Evolutionary conservation across 2,113 vertebrate species (phyloP), one percentile per base, ranked within the genome.

Genomic region (Ahaetulla prasina): DNA sequence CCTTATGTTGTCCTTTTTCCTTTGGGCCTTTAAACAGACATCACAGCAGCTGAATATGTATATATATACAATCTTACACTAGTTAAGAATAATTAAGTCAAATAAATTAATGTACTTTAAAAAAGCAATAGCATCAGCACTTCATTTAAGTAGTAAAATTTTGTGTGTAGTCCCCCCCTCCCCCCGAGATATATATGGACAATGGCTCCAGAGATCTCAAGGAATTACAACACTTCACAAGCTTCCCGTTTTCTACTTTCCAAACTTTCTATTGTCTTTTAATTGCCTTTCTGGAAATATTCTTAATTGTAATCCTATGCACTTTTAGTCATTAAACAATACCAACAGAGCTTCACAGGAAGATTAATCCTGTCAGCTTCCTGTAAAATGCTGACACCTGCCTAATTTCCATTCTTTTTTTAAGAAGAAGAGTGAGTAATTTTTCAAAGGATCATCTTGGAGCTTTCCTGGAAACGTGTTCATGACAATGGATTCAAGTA

Each of bases 401-500:
- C 23, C 47, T 95, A 60, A 93, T 95, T 93, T 96, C 87, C 91
- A 47, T 85, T 57, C 4, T 8, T 55, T 97, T 97, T 95, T 94
- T 95, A 90, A 92, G 84, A 93, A 52, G 87, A 94, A 85, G 0
- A 2, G 20, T 92, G 57, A 23, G 88, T 94, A 90, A 92, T 95
- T 95, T 89, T 89, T 94, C 91, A 93, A 94, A 96, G 43, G 91
- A 92, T 91, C 68, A 94, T 95, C 47, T 89, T 20, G 91, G 91
- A 94, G 27, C 43, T 91, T 94, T 96, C 85, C 85, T 93, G 60
- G 18, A 94, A 94, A 95, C 94, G 45, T n/a, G 16, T 93, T 92
- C 30, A 30, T 90, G 55, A 93, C 93, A 93, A 90, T 95, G 90
- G 93, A 4, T 35, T 91, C 80, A 93, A 60, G 84, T 91, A 93